Evolutionary conservation across 2,888 invertebrate species (phyloP).

Genomic region (Agonopterix subpropinquella): DNA sequence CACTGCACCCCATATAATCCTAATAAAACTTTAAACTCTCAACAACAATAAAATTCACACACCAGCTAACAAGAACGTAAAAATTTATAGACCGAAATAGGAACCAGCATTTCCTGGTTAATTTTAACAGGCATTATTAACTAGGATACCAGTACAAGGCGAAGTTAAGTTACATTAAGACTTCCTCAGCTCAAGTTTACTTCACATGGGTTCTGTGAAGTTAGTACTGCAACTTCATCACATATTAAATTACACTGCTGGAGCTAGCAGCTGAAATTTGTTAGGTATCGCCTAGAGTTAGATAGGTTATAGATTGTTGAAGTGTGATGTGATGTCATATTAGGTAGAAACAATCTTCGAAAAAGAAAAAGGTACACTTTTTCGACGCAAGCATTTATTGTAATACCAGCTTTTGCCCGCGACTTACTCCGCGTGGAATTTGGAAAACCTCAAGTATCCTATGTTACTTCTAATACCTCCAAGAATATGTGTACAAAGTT

Average conservation of each 20-base stretch:
- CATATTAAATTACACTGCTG: slow-evolving; percentile 23
- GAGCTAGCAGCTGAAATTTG: background rate
- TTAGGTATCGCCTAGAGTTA: background rate
- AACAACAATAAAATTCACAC: background rate
- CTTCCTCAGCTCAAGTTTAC: slow-evolving; percentile 9
- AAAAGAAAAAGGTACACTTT: too few relatives aligned
- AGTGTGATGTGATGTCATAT: too few relatives aligned
- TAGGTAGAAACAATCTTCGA: too few relatives aligned
- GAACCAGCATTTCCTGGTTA: slow-evolving; percentile 13
- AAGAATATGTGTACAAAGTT: too few relatives aligned
- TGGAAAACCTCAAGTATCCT: too few relatives aligned
- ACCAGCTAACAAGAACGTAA: slow-evolving; percentile 3
- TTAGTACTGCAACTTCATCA: slow-evolving; percentile 13
- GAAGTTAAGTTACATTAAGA: slow-evolving; percentile 19
- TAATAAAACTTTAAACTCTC: background rate
- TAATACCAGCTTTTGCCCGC: too few relatives aligned
- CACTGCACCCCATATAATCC: too few relatives aligned
- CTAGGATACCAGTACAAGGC: slow-evolving; percentile 12
- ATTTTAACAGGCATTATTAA: slow-evolving; percentile 16
- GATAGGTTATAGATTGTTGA: background rate
- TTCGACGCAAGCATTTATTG: too few relatives aligned
- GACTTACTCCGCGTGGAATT: too few relatives aligned
- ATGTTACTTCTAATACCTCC: too few relatives aligned
- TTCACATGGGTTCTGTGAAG: slow-evolving; percentile 13
- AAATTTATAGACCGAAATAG: slow-evolving; percentile 12